Base-by-base conservation (phyloP, 2,888 invertebrate species). In the Apodemia mormo region DNA sequence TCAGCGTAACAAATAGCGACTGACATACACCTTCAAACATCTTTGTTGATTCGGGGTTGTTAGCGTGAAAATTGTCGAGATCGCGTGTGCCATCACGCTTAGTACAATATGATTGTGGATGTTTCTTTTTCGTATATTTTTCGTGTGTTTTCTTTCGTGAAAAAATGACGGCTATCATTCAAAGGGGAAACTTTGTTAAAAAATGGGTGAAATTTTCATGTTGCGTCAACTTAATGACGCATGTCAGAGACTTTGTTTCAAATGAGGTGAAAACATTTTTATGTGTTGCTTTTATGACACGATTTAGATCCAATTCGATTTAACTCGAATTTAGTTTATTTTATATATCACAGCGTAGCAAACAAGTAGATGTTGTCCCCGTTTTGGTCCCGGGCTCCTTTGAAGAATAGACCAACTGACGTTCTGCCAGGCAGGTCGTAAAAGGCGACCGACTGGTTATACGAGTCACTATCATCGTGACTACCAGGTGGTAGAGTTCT, bases 91-190 rank as follows among this genome's bases (percentile, higher is more conserved):
- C 71, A 70, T 72, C 79, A 77, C 76, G 79, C 76, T 80, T 79
- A 76, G 76, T 71, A 74, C 81, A 82, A 82, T 81, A 80, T 79
- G 79, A 80, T 78, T 79, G 79, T 78, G 81, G 80, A 80, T 78
- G 78, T 79, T 80, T 80, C 56, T 75, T 72, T 73, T 74, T 67
- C 74, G 66, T 74, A 65, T 71, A 68, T 76, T 74, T 70, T 69
- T 71, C 70, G 40, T 40, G 66, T 58, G 68, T 68, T 73, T 72
- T 74, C 68, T 66, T 68, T 68, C 65, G 65, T 65, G 68, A 77
- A 86, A 87, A 88, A 85, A 86, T 83, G 77, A 78, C 82, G 79
- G 80, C 82, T 77, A 89, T 90, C 86, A 85, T 83, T 88, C 85
- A 88, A 77, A 74, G 79, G 81, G 76, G 73, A 65, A 61, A 68